A percentile compares a stretch with the other conserved stretches of the same genome.
Evolutionary conservation across 2,888 invertebrate genomes (phyloP).

Genomic region (Eilema depressum): DNA sequence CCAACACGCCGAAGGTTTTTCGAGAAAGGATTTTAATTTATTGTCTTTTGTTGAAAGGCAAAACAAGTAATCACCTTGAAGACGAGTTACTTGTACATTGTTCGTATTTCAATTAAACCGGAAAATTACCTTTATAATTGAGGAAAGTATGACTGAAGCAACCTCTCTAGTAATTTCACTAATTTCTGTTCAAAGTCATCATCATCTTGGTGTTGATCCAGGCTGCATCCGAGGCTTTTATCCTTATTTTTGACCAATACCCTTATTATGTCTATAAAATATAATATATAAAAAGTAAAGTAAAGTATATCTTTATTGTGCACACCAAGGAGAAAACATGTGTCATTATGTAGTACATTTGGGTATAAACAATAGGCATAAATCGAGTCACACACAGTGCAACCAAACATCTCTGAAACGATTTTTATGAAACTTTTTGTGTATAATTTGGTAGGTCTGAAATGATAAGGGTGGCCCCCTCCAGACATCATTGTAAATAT

Average conservation of each 20-base stretch:
- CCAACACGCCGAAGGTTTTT: constrained; percentile 17
- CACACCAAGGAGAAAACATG: too few species aligned
- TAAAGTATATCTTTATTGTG: too few species aligned
- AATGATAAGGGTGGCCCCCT: too few species aligned
- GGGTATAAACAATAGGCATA: too few species aligned
- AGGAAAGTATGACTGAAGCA: constrained; percentile 29
- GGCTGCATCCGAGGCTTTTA: background rate
- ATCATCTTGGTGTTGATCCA: background rate
- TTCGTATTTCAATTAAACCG: constrained; percentile 7
- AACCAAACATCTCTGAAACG: too few species aligned
- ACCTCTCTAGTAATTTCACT: constrained; percentile 1
- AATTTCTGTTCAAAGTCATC: background rate
- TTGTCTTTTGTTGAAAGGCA: constrained; percentile 29
- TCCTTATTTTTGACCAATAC: background rate
- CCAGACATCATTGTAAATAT: too few species aligned
- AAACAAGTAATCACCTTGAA: constrained; percentile 17
- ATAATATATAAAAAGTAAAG: too few species aligned
- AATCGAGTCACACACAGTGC: too few species aligned
- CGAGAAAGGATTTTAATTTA: constrained; percentile 35
- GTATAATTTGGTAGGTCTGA: too few species aligned
- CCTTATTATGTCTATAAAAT: background rate
- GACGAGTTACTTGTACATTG: constrained; percentile 12
- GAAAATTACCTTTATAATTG: constrained; percentile 20
- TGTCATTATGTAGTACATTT: too few species aligned
- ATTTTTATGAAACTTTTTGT: too few species aligned